Base-by-base conservation (phyloP, 1,140 invertebrate species). In the Cepaea nemoralis region DNA sequence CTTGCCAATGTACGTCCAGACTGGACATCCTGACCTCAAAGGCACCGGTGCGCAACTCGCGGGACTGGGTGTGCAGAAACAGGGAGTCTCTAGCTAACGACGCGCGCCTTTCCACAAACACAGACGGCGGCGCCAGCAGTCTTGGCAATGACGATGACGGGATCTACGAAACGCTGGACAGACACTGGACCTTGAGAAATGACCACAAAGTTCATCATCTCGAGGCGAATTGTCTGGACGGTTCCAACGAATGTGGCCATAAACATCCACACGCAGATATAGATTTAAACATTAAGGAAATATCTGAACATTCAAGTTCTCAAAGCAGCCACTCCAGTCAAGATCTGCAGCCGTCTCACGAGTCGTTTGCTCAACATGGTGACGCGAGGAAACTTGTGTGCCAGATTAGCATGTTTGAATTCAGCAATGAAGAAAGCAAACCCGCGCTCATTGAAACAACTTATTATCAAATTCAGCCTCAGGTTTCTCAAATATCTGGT, bases 91-190 rank as follows among this genome's bases (percentile, higher is more conserved):
- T 31, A 12, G 2, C 59, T 63, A 63, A 27, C 16, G 59, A 63
- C n/a, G 59, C 59, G 2, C 59, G 59, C 16, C n/a, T 63, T 12
- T 63, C 59, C 5, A 63, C n/a, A 31, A 3, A 31, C 6, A 63
- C 59, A 31, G 27, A 63, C 22, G 27, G n/a, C 10, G 27, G 59
- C 19, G 27, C n/a, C 27, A 63, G 59, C 59, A 31, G 27, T 31
- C 10, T 31, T 8, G 59, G 16, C n/a, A 63, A 22, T 3, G 71
- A 74, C 5, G 71, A 74, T 1, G 71, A 74, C 8, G 71, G 71
- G 3, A 48, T 74, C 27, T 74, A 74, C 22, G 71, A 74, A 35
- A 74, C 71, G 12, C 71, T 74, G 27, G 71, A 74, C 31, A 74
- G 71, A 48, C 40, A 74, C 42, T 74, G 71, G 71, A 50, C 40